Evolutionary conservation across 1,140 invertebrate genomes (phyloP).

Genomic region (Drosophila cardini): DNA sequence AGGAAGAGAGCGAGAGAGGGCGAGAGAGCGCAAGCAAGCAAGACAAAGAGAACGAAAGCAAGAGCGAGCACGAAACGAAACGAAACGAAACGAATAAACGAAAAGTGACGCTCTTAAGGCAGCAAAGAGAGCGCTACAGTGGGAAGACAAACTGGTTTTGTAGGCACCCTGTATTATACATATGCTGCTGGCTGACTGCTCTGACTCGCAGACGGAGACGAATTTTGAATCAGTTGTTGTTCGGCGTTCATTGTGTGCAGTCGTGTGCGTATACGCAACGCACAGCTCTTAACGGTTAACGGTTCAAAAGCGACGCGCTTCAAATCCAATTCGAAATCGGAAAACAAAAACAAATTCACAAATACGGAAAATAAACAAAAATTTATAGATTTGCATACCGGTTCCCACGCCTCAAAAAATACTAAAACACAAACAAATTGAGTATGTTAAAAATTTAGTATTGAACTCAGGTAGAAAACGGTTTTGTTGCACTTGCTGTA

Average conservation of each 20-base stretch:
- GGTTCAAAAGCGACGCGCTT: slow-evolving; percentile 5
- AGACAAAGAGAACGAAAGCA: slow-evolving; percentile 21
- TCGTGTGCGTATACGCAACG: slow-evolving; percentile 60
- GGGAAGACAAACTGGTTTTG: slow-evolving; percentile 24
- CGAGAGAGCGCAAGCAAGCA: slow-evolving; percentile 24
- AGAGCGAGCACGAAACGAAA: slow-evolving; percentile 33
- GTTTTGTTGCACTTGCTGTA: background rate
- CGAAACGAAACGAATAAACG: slow-evolving; percentile 14
- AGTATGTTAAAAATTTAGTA: slow-evolving; percentile 25
- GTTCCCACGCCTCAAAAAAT: slow-evolving; percentile 13
- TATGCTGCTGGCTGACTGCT: slow-evolving; percentile 4
- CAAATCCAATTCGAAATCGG: slow-evolving; percentile 11
- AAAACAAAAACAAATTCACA: slow-evolving; percentile 20
- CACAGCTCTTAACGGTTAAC: slow-evolving; percentile 46
- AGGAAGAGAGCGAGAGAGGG: slow-evolving; percentile 35
- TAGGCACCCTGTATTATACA: slow-evolving; percentile 50
- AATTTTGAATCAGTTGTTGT: slow-evolving; percentile 66
- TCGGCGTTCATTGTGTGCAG: slow-evolving; percentile 73
- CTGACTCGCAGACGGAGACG: background rate
- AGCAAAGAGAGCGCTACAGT: slow-evolving; percentile 28
- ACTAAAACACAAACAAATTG: background rate
- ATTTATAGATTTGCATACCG: slow-evolving; percentile 37
- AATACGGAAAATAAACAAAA: background rate
- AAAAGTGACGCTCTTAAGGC: slow-evolving; percentile 16
- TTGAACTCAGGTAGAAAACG: slow-evolving; percentile 6